A percentile compares a stretch with the other conserved stretches of the same genome.
phyloP scores from a whole-genome alignment of 2,113 vertebrate genomes.

The Colistium nudipinnis region DNA sequence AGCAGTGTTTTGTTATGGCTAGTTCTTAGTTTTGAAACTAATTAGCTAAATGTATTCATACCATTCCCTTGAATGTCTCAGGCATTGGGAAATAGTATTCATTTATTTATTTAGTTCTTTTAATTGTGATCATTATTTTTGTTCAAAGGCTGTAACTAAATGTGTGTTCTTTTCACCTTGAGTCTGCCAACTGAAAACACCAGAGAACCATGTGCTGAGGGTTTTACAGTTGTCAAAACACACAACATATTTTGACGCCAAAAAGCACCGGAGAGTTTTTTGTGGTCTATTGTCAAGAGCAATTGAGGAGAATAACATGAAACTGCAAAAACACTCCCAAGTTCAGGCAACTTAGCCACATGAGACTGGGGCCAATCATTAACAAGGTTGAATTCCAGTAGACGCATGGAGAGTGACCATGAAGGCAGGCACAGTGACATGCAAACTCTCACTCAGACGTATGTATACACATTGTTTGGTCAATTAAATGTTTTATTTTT shows the following conservation, averaged over 20 bases:
- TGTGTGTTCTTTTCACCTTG: constrained; percentile 21
- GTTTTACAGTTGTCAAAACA: constrained; percentile 60
- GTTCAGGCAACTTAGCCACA: constrained; percentile 66
- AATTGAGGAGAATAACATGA: constrained; percentile 48
- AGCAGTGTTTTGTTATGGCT: constrained; percentile 45
- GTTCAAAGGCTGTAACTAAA: constrained; percentile 61
- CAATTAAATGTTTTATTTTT: constrained; percentile 35
- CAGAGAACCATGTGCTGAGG: constrained; percentile 43
- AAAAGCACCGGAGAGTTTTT: constrained; percentile 43
- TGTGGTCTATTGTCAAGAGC: constrained; percentile 62
- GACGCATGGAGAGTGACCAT: constrained; percentile 2
- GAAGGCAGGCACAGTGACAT: background rate
- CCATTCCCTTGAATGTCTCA: constrained; percentile 41
- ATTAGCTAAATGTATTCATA: constrained; percentile 56
- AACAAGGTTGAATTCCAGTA: constrained; percentile 30
- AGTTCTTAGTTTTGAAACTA: constrained; percentile 50
- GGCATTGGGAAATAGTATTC: constrained; percentile 38
- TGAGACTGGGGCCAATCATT: constrained; percentile 41
- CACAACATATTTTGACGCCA: constrained; percentile 23
- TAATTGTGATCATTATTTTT: constrained; percentile 67
- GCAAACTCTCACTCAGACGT: background rate
- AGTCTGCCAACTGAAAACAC: constrained; percentile 35
- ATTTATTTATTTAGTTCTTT: too few relatives aligned
- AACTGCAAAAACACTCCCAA: constrained; percentile 37
- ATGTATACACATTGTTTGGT: constrained; percentile 26